These are phyloP conservation scores for Papilio protenor DNA, from an alignment of 2,888 invertebrate genomes.

Conservation along the genomic window DNA sequence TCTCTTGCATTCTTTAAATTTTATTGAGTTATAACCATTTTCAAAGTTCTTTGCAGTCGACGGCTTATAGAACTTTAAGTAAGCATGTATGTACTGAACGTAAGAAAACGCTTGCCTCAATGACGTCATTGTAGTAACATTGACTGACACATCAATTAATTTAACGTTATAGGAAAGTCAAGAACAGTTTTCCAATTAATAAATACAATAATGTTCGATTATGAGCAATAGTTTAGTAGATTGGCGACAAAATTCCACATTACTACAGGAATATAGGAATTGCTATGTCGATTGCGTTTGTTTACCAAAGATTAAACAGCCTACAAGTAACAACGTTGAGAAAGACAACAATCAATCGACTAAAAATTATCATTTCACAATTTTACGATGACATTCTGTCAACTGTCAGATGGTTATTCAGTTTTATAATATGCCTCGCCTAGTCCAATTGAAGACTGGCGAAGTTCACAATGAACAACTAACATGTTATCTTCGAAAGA, in stretches of 20 bases:
- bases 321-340: too few species aligned
- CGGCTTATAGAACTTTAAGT: background rate
- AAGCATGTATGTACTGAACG: background rate
- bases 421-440: background rate
- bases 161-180: conserved; percentile 28
- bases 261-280: background rate
- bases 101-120: conserved; percentile 9
- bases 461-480: background rate
- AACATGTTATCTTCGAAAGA: background rate
- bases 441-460: background rate
- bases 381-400: too few species aligned
- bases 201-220: conserved; percentile 19
- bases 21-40: background rate
- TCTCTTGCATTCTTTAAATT: background rate
- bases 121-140: conserved; percentile 23
- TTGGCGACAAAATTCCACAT: background rate
- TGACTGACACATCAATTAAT: conserved; percentile 38
- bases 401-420: too few species aligned
- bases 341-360: too few species aligned
- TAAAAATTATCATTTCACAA: too few species aligned
- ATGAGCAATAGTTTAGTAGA: background rate
- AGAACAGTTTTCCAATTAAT: conserved; percentile 29
- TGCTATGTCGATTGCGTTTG: background rate
- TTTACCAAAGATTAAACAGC: too few species aligned
- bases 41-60: background rate